Evolutionary conservation across 2,797 vertebrate species (phyloP).

Genomic region (Sebastes jordani): DNA sequence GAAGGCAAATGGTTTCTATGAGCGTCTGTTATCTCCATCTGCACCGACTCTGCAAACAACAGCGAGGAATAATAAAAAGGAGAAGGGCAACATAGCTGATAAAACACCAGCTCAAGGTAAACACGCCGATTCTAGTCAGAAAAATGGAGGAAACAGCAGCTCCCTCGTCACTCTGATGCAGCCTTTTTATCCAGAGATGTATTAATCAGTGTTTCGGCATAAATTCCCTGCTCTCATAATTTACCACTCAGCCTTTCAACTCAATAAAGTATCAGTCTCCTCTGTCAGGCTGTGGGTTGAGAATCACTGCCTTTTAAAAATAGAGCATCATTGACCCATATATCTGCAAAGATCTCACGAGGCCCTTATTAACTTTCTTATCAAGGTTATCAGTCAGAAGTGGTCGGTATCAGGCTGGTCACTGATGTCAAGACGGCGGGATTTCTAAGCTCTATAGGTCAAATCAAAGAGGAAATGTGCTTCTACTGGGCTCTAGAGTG

Average conservation of each 20-base stretch:
- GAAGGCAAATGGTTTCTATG: slow-evolving; percentile 31
- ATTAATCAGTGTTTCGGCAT: neutral
- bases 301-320: slow-evolving; percentile 56
- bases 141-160: neutral
- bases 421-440: neutral
- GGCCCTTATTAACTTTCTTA: slow-evolving; percentile 46
- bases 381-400: slow-evolving; percentile 52
- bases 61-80: slow-evolving; percentile 13
- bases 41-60: slow-evolving; percentile 23
- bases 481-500: neutral
- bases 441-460: slow-evolving; percentile 9
- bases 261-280: slow-evolving; percentile 4
- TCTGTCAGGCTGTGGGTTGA: slow-evolving; percentile 33
- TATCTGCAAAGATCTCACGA: slow-evolving; percentile 47
- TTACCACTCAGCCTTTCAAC: slow-evolving; percentile 24
- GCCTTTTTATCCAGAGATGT: slow-evolving; percentile 3
- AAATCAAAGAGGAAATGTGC: neutral
- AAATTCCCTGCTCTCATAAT: neutral
- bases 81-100: neutral
- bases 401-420: neutral
- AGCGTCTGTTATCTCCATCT: slow-evolving; percentile 32
- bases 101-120: neutral
- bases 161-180: neutral
- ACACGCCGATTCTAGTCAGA: neutral
- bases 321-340: slow-evolving; percentile 64